phyloP scores from a whole-genome alignment of 2,888 invertebrate species.

The Smittia aterrima region DNA sequence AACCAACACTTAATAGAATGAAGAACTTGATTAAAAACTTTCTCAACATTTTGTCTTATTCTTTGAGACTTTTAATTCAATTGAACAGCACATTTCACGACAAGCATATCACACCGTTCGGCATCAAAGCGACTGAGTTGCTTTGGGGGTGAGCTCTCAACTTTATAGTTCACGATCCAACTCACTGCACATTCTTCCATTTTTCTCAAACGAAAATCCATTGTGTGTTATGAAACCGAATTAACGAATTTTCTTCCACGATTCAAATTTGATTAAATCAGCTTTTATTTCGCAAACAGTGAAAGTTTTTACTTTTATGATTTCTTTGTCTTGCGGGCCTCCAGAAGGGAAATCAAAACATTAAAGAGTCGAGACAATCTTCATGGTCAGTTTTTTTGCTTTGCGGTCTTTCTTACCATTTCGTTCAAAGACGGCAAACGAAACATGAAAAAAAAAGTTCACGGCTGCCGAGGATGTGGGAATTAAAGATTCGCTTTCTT shows the following conservation, averaged over 20 bases:
- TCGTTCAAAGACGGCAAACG: background rate
- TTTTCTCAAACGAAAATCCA: slow-evolving; percentile 42
- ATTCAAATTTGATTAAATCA: slow-evolving; percentile 23
- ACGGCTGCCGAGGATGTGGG: background rate
- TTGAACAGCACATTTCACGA: background rate
- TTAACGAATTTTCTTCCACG: background rate
- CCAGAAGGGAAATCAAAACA: slow-evolving; percentile 30
- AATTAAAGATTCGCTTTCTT: slow-evolving; percentile 11
- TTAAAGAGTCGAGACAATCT: background rate
- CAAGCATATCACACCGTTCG: background rate
- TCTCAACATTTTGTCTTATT: background rate
- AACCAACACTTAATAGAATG: background rate
- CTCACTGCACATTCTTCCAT: slow-evolving; percentile 42
- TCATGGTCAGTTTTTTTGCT: slow-evolving; percentile 34
- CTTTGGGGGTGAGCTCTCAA: slow-evolving; percentile 31
- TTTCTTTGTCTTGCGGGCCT: slow-evolving; percentile 16
- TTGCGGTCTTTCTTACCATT: background rate
- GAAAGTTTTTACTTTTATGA: slow-evolving; percentile 41
- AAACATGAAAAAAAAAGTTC: background rate
- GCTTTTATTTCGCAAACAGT: slow-evolving; percentile 42
- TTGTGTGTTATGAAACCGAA: slow-evolving; percentile 19
- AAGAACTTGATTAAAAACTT: background rate
- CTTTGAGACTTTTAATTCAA: background rate
- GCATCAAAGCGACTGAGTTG: slow-evolving; percentile 29
- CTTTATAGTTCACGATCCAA: slow-evolving; percentile 43